These are phyloP conservation scores for Mirza zaza DNA, from an alignment of 2,113 vertebrate species.

Conservation along the genomic window DNA sequence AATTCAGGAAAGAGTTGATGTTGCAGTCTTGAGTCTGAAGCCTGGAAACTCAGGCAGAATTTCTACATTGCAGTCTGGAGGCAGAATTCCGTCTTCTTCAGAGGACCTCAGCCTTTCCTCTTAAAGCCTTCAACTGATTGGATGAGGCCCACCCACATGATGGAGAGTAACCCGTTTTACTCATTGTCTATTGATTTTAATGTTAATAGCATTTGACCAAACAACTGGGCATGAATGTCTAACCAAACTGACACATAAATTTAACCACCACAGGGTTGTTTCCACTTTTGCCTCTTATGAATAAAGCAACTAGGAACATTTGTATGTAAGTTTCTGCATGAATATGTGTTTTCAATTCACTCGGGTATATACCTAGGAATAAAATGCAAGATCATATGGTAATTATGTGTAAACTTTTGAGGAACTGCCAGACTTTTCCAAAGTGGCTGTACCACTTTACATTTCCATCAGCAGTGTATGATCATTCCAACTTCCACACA, in stretches of 20 bases:
- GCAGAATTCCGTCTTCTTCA: not conserved
- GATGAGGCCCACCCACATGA: not conserved
- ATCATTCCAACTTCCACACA: not conserved
- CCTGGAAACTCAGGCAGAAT: not conserved
- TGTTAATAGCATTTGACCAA: not conserved
- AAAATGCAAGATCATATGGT: constrained; percentile 3
- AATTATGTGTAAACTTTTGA: constrained; percentile 15
- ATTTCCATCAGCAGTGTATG: not conserved
- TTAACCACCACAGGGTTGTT: not conserved
- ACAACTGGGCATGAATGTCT: not conserved
- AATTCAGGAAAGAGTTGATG: constrained; percentile 14
- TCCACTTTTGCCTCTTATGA: not conserved
- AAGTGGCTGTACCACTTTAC: constrained; percentile 25
- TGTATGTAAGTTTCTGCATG: not conserved
- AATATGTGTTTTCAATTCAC: not conserved
- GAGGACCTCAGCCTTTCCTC: not conserved
- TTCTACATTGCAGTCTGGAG: not conserved
- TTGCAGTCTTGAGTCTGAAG: not conserved
- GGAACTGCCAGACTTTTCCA: constrained; percentile 5
- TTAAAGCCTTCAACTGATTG: not conserved
- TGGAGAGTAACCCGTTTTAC: not conserved
- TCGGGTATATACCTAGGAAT: not conserved
- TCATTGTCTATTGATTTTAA: not conserved
- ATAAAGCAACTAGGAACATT: constrained; percentile 25
- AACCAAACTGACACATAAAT: not conserved